Conservation (phyloP, 2,113 vertebrate species). For the Laticauda laticaudata region DNA sequence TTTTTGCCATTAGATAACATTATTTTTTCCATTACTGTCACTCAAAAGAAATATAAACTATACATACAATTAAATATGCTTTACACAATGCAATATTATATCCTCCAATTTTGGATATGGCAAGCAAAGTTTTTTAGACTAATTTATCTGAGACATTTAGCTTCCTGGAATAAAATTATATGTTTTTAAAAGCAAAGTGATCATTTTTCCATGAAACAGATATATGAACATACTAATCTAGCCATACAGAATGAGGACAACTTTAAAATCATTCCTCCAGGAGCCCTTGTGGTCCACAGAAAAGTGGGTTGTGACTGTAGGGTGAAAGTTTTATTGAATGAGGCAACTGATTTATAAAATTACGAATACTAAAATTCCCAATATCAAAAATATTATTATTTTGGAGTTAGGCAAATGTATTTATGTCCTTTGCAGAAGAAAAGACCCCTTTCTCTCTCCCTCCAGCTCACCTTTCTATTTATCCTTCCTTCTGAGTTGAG, state of each 20-base stretch:
- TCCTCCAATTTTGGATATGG: background rate
- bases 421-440: background rate
- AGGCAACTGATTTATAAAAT: background rate
- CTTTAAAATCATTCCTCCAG: background rate
- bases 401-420: background rate
- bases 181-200: background rate
- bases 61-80: slow-evolving; percentile 19
- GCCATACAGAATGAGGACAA: background rate
- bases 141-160: background rate
- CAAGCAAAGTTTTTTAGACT: background rate
- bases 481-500: background rate
- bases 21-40: too few species aligned
- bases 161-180: background rate
- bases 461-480: background rate
- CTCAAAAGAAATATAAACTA: background rate
- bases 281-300: background rate
- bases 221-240: background rate
- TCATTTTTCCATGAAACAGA: background rate
- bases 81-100: background rate
- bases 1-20: too few species aligned
- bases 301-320: background rate
- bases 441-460: background rate
- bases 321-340: background rate
- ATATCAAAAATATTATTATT: background rate
- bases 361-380: background rate